These are phyloP conservation scores for Dryas iulia DNA, from an alignment of 1,140 invertebrate species.

Conservation along the genomic window DNA sequence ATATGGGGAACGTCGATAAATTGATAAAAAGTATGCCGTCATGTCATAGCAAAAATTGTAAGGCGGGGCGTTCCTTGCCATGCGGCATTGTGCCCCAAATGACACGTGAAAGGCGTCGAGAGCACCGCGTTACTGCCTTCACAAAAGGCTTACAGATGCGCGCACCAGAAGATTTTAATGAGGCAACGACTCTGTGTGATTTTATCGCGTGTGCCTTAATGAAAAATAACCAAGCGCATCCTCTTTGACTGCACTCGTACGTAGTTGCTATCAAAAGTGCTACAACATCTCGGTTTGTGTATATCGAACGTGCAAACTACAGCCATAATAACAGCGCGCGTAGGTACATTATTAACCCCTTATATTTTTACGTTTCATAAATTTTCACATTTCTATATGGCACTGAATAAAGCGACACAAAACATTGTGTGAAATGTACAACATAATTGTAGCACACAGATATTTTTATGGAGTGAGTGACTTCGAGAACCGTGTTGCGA, in stretches of 20 bases:
- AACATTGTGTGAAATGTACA: constrained; percentile 35
- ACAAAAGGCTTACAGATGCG: constrained; percentile 79
- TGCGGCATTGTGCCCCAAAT: constrained; percentile 74
- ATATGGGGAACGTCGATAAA: constrained; percentile 40
- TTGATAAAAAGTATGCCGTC: constrained; percentile 61
- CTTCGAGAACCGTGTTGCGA: constrained; percentile 24
- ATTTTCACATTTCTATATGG: constrained; percentile 38
- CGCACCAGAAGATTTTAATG: constrained; percentile 79
- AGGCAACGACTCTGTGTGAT: constrained; percentile 77
- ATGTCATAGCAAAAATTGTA: constrained; percentile 64
- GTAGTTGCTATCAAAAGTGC: constrained; percentile 58
- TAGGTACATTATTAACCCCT: constrained; percentile 40
- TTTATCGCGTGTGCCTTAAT: constrained; percentile 76
- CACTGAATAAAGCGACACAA: constrained; percentile 33
- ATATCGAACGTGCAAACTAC: constrained; percentile 32
- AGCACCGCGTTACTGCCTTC: constrained; percentile 64
- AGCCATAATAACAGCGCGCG: constrained; percentile 33
- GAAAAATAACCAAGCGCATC: constrained; percentile 78
- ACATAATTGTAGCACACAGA: constrained; percentile 34
- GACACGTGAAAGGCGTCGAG: constrained; percentile 76
- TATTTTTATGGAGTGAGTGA: constrained; percentile 36
- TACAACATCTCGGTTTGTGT: constrained; percentile 47
- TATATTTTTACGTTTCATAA: constrained; percentile 45
- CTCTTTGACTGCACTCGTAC: constrained; percentile 69
- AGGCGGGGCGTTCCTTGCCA: constrained; percentile 47